Conservation (phyloP, 2,797 vertebrate species). For the Falco berigora region DNA sequence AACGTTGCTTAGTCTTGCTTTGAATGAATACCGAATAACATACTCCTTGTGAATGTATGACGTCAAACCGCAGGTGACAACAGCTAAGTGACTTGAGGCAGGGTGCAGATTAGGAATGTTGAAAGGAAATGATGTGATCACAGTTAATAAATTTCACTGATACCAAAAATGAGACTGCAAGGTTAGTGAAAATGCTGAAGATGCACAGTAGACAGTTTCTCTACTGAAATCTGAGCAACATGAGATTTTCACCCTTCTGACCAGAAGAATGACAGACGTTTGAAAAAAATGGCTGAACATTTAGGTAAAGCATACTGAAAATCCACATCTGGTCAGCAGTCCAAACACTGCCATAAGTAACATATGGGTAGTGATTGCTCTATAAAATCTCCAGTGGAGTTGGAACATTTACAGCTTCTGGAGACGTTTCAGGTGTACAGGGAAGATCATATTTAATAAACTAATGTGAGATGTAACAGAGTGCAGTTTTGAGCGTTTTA, state of each 20-base stretch:
- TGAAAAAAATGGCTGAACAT: neutral
- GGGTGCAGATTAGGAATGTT: neutral
- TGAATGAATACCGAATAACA: neutral
- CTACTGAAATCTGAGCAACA: neutral
- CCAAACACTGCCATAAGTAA: neutral
- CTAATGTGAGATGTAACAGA: neutral
- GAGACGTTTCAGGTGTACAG: neutral
- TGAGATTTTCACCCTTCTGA: neutral
- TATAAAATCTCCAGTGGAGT: neutral
- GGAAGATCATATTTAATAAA: neutral
- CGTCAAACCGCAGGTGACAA: neutral
- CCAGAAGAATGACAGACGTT: neutral
- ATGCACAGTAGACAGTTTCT: neutral
- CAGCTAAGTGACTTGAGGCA: neutral
- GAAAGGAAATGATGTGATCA: neutral
- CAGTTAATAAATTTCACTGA: neutral
- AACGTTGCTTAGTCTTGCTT: neutral
- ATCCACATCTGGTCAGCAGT: neutral
- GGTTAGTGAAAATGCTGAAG: neutral
- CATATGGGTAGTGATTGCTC: neutral
- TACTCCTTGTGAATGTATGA: neutral
- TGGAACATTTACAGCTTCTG: constrained; percentile 11
- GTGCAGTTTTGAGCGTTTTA: neutral
- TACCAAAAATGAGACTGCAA: neutral
- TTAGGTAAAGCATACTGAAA: neutral